Conservation (phyloP, 2,888 invertebrate species). For the Eristalis arbustorum region DNA sequence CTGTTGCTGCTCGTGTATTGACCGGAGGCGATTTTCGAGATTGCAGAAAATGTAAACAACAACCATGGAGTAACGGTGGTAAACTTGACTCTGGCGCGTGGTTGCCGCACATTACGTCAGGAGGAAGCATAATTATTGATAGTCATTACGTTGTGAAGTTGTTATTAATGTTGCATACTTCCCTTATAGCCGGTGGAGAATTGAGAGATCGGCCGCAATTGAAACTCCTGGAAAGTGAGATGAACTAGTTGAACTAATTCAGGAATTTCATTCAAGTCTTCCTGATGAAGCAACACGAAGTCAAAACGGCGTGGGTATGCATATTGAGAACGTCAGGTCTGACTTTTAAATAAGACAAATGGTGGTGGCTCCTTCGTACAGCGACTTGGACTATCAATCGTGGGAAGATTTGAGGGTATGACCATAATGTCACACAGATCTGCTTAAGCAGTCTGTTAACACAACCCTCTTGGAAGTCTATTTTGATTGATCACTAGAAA, state of each 20-base stretch:
- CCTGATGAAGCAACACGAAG: background rate
- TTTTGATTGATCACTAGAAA: too few relatives aligned
- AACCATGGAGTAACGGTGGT: background rate
- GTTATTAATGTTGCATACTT: background rate
- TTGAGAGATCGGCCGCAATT: background rate
- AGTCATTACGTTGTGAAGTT: background rate
- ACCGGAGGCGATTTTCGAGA: background rate
- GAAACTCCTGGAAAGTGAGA: background rate
- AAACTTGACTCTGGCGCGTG: slow-evolving; percentile 42
- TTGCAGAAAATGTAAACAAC: slow-evolving; percentile 12
- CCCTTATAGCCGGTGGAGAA: background rate
- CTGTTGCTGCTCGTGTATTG: background rate
- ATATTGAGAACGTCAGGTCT: too few relatives aligned
- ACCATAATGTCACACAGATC: too few relatives aligned
- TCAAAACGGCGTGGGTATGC: background rate
- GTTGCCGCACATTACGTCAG: slow-evolving; percentile 28
- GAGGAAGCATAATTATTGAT: slow-evolving; percentile 37
- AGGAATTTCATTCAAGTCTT: background rate
- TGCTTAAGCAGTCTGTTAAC: too few relatives aligned
- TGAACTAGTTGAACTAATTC: background rate
- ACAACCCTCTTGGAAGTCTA: too few relatives aligned
- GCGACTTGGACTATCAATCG: too few relatives aligned
- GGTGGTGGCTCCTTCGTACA: too few relatives aligned
- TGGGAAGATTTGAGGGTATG: too few relatives aligned
- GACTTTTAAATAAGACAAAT: too few relatives aligned